Percentiles rank a stretch among this genome's conserved stretches.
Conservation (phyloP, 2,113 vertebrate species). For the Phrynocephalus versicolor region DNA sequence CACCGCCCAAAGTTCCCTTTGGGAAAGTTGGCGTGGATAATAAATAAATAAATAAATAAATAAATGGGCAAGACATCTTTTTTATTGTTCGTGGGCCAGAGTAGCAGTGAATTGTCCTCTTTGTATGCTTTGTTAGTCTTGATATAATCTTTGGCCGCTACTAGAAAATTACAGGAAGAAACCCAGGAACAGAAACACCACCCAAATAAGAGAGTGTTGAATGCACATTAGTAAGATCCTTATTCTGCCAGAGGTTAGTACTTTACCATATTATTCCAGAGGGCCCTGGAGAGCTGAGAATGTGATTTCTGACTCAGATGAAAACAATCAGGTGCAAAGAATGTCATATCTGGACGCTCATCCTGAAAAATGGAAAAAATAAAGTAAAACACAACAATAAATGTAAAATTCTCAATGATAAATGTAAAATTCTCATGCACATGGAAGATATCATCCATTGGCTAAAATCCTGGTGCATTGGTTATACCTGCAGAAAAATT, state of each 20-base stretch:
- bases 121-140: background rate
- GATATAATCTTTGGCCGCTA: background rate
- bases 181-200: background rate
- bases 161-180: background rate
- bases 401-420: no score
- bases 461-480: no score
- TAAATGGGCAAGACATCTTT: no score
- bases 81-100: no score
- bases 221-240: background rate
- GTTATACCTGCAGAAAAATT: no score
- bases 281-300: constrained; percentile 82
- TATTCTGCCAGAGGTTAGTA: background rate
- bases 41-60: no score
- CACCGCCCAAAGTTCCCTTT: no score
- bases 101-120: background rate
- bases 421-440: no score
- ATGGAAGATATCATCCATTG: no score
- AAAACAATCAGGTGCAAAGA: constrained; percentile 89
- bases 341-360: constrained; percentile 82
- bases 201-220: background rate
- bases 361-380: constrained; percentile 69
- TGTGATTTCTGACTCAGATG: constrained; percentile 89
- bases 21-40: background rate
- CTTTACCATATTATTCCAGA: constrained; percentile 91
- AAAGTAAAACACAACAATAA: no score